phyloP scores from a whole-genome alignment of 2,113 vertebrate genomes.

The Chiloscyllium plagiosum region DNA sequence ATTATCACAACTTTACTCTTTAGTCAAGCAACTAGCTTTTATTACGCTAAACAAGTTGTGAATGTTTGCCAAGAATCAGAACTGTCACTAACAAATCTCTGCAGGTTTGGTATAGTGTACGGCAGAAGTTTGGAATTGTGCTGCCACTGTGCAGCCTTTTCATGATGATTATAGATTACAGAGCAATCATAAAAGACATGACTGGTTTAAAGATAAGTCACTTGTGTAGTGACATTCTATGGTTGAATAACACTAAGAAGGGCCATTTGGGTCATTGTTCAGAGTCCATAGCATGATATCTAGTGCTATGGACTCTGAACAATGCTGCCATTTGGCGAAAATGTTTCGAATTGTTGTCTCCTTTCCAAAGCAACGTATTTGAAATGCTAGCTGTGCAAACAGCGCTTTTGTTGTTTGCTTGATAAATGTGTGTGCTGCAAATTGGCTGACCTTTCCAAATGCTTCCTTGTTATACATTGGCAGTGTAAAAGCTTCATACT shows the following conservation, averaged over 20 bases:
- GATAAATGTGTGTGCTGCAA: background rate
- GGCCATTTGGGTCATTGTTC: background rate
- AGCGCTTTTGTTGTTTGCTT: background rate
- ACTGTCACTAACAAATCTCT: background rate
- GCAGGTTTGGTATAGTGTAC: background rate
- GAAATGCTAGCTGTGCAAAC: background rate
- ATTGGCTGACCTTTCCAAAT: background rate
- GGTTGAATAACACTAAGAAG: background rate
- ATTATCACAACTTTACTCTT: background rate
- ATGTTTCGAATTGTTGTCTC: background rate
- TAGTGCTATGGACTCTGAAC: background rate
- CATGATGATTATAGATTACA: background rate
- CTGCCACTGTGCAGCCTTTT: background rate
- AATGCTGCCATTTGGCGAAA: background rate
- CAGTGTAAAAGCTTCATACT: background rate
- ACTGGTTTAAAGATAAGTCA: background rate
- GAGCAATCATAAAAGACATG: background rate
- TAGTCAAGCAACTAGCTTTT: background rate
- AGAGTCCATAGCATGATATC: too few relatives aligned
- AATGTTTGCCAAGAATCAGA: background rate
- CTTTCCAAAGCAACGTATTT: background rate
- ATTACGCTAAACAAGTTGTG: background rate
- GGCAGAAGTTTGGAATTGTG: background rate
- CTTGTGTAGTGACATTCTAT: background rate
- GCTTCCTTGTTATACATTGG: background rate